A percentile compares a stretch with the other conserved stretches of the same genome.
Evolutionary conservation across 1,140 invertebrate genomes (phyloP).

Genomic region (Cyrtorhinus lividipennis): DNA sequence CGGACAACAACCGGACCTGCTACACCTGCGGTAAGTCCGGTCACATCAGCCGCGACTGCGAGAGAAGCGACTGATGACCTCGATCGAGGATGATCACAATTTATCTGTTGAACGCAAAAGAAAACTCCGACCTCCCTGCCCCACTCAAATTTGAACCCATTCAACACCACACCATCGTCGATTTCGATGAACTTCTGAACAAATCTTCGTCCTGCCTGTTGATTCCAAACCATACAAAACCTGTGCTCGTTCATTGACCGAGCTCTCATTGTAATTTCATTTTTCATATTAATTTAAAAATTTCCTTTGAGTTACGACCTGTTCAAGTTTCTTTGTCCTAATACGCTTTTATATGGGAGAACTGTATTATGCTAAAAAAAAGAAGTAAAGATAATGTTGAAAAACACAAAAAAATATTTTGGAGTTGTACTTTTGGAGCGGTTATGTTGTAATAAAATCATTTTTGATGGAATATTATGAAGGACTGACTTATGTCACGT

Average conservation of each 20-base stretch:
- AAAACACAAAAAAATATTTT: too few relatives aligned
- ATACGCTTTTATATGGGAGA: too few relatives aligned
- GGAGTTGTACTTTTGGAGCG: background rate
- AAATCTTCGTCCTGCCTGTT: too few relatives aligned
- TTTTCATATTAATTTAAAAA: too few relatives aligned
- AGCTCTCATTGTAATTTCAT: too few relatives aligned
- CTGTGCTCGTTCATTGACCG: too few relatives aligned
- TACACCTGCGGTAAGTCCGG: slow-evolving; percentile 78
- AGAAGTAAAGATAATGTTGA: too few relatives aligned
- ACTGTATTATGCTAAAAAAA: too few relatives aligned
- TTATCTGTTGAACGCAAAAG: background rate
- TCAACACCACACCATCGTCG: background rate
- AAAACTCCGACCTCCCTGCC: background rate
- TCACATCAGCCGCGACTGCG: slow-evolving; percentile 80
- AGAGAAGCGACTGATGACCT: slow-evolving; percentile 34
- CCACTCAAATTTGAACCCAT: background rate
- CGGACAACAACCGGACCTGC: slow-evolving; percentile 63
- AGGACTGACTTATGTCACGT: slow-evolving; percentile 1
- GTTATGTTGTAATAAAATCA: slow-evolving; percentile 2
- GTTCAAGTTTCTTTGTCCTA: too few relatives aligned
- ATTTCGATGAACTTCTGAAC: too few relatives aligned
- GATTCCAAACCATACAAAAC: too few relatives aligned
- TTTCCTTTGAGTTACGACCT: too few relatives aligned
- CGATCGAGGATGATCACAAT: background rate
- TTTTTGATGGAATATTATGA: background rate